Conservation (phyloP, 2,113 vertebrate genomes). For the Ceyx cyanopectus region DNA sequence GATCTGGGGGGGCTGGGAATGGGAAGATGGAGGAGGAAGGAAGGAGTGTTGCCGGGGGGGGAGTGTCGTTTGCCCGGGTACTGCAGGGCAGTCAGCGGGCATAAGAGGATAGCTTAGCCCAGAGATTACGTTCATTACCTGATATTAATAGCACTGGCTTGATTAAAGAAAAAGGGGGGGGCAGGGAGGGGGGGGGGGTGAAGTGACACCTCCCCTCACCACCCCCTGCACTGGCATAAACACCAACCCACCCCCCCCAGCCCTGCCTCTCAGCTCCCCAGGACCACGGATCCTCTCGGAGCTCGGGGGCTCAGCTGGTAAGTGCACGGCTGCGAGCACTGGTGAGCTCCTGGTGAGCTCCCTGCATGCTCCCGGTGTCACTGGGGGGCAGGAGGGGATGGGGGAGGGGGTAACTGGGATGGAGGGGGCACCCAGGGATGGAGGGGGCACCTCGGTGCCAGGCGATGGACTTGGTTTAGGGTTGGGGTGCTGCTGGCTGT, state of each 20-base stretch:
- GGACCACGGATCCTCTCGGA: too few relatives aligned
- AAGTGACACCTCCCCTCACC: neutral
- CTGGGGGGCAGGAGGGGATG: too few relatives aligned
- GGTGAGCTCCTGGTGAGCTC: too few relatives aligned
- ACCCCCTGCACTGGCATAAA: neutral
- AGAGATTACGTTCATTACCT: slow-evolving; percentile 85
- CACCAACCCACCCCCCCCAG: too few relatives aligned
- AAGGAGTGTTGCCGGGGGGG: neutral
- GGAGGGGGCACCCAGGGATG: neutral
- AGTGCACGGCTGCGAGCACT: too few relatives aligned
- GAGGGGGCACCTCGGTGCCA: neutral
- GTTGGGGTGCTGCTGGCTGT: neutral
- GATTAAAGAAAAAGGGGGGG: slow-evolving; percentile 61
- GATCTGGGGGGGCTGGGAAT: too few relatives aligned
- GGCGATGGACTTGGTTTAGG: rapidly evolving
- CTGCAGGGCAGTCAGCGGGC: slow-evolving; percentile 68
- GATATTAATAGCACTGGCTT: slow-evolving; percentile 92
- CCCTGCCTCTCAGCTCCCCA: too few relatives aligned
- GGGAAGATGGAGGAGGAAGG: neutral
- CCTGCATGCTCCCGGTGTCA: too few relatives aligned
- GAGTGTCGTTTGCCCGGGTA: slow-evolving; percentile 24
- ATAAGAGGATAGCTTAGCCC: slow-evolving; percentile 87
- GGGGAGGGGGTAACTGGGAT: neutral
- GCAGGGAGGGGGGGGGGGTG: neutral
- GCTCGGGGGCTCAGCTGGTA: too few relatives aligned